Evolutionary conservation across 1,140 invertebrate genomes (phyloP).

Genomic region (Pararge aegeria): DNA sequence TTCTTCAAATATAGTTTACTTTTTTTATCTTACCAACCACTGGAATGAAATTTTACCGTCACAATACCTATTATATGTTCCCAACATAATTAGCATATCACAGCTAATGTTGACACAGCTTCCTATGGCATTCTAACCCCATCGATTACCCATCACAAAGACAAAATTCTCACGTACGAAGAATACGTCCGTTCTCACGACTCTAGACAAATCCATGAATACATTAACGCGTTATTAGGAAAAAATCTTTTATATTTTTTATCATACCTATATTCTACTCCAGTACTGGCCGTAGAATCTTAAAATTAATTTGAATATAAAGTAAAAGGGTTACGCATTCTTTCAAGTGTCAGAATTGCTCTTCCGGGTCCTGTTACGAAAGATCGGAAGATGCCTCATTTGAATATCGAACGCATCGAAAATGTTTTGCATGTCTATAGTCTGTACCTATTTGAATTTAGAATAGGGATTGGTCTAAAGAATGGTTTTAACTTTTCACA

Average conservation of each 20-base stretch:
- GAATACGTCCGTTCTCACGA: slow-evolving; percentile 59
- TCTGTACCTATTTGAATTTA: slow-evolving; percentile 34
- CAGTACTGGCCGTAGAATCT: slow-evolving; percentile 43
- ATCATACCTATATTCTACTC: slow-evolving; percentile 33
- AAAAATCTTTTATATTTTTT: slow-evolving; percentile 55
- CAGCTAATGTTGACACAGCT: slow-evolving; percentile 70
- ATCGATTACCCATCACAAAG: slow-evolving; percentile 63
- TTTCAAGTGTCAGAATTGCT: slow-evolving; percentile 77
- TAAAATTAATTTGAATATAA: slow-evolving; percentile 70
- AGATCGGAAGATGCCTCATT: slow-evolving; percentile 59
- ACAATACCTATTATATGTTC: slow-evolving; percentile 1
- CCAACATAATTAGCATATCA: slow-evolving; percentile 57
- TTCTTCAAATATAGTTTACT: not conserved
- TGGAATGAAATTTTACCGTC: not conserved
- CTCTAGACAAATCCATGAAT: slow-evolving; percentile 59
- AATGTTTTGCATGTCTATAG: slow-evolving; percentile 69
- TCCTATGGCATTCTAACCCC: slow-evolving; percentile 61
- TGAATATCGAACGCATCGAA: slow-evolving; percentile 63
- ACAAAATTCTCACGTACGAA: slow-evolving; percentile 59
- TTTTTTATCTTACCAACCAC: not conserved
- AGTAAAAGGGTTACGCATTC: slow-evolving; percentile 65
- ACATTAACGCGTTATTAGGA: slow-evolving; percentile 61
- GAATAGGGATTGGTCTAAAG: slow-evolving; percentile 27
- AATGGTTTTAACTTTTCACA: slow-evolving; percentile 60
- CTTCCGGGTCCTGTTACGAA: slow-evolving; percentile 61